A percentile compares a stretch with the other conserved stretches of the same genome.
Conservation (phyloP, 2,888 invertebrate genomes). For the Mayetiola destructor region DNA sequence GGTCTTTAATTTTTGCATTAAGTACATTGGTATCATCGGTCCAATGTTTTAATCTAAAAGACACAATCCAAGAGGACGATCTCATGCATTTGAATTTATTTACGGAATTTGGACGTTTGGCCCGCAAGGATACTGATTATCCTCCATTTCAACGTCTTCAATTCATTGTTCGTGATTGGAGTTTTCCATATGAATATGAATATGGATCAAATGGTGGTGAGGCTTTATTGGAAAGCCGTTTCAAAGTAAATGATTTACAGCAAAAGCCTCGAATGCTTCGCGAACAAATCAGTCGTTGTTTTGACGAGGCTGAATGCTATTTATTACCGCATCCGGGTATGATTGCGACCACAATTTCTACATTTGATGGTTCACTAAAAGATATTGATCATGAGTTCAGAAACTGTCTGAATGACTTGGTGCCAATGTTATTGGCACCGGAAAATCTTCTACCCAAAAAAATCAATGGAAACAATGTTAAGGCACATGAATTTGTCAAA, state of each 20-base stretch:
- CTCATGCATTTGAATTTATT: conserved; percentile 3
- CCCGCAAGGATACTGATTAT: background rate
- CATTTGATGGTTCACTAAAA: background rate
- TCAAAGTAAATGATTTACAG: background rate
- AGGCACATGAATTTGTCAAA: background rate
- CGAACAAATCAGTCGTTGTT: background rate
- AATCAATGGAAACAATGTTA: conserved; percentile 2
- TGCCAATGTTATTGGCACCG: background rate
- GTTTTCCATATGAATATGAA: background rate
- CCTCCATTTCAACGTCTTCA: conserved; percentile 6
- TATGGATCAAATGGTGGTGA: background rate
- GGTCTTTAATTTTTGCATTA: background rate
- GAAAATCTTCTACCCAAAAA: background rate
- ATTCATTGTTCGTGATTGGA: conserved; percentile 10
- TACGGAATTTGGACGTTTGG: conserved; percentile 12
- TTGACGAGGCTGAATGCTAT: background rate
- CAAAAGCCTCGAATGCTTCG: background rate
- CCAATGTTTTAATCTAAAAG: conserved; percentile 43
- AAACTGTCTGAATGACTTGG: background rate
- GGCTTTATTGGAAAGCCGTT: background rate
- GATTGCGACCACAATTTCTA: background rate
- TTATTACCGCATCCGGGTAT: background rate
- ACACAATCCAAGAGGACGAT: conserved; percentile 90
- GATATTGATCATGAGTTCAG: background rate
- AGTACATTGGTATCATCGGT: conserved; percentile 1